Conservation (phyloP, 2,888 invertebrate species). For the Nomada ruficornis region DNA sequence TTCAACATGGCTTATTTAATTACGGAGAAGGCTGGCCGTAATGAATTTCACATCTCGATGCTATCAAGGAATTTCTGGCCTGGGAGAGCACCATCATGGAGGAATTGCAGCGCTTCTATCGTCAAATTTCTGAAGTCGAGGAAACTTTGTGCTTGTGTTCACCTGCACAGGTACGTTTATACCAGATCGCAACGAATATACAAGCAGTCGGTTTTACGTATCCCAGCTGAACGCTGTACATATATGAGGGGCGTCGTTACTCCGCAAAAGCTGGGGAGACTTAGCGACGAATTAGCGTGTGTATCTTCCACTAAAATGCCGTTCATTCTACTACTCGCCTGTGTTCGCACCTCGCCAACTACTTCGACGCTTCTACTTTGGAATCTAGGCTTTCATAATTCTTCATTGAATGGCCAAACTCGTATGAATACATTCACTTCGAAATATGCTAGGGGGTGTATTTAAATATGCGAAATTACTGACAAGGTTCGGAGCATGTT, state of each 20-base stretch:
- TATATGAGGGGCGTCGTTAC: constrained; percentile 35
- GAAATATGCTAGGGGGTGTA: not conserved
- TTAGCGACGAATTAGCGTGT: constrained; percentile 54
- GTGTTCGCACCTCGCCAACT: constrained; percentile 48
- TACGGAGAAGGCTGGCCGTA: constrained; percentile 35
- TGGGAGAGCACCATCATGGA: constrained; percentile 20
- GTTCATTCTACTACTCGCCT: constrained; percentile 36
- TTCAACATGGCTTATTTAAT: constrained; percentile 33
- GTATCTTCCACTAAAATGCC: constrained; percentile 56
- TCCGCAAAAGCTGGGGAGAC: constrained; percentile 39
- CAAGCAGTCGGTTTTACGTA: constrained; percentile 34
- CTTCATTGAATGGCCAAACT: not conserved
- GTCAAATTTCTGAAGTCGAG: constrained; percentile 58
- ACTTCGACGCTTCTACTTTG: constrained; percentile 26
- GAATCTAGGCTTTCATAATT: constrained; percentile 18
- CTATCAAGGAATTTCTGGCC: constrained; percentile 49
- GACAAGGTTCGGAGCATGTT: too few relatives aligned
- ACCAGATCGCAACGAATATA: constrained; percentile 26
- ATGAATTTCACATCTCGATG: constrained; percentile 42
- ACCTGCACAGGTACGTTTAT: constrained; percentile 41
- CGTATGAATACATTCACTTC: not conserved
- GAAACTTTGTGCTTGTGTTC: constrained; percentile 52
- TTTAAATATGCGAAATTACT: not conserved
- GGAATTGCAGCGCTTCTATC: constrained; percentile 61
- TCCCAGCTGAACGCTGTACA: constrained; percentile 14